phyloP scores from a whole-genome alignment of 2,113 vertebrate species.

The Tapirus terrestris region DNA sequence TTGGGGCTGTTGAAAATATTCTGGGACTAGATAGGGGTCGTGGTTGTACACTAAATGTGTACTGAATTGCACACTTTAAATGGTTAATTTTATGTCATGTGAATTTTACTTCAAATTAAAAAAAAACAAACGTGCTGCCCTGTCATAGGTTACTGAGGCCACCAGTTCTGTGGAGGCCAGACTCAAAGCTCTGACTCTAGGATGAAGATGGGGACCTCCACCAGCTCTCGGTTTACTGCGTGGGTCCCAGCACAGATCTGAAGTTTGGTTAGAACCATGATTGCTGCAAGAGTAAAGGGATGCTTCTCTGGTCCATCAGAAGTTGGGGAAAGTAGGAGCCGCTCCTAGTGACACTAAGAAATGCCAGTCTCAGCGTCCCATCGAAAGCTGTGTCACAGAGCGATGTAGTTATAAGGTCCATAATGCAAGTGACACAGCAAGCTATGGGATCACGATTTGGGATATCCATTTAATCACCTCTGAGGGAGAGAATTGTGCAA shows the following conservation, averaged over 20 bases:
- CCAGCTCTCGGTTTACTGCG: fast-evolving
- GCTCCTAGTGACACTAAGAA: fast-evolving
- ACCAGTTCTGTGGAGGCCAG: too few relatives aligned
- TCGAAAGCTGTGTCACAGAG: neutral
- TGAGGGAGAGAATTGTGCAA: neutral
- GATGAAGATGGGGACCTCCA: too few relatives aligned
- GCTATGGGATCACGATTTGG: too few relatives aligned
- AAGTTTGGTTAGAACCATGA: neutral
- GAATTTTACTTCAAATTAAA: neutral
- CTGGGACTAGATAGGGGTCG: too few relatives aligned
- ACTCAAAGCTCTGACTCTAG: neutral
- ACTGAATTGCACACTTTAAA: neutral
- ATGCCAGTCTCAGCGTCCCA: neutral
- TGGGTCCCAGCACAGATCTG: neutral
- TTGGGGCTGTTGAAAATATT: neutral
- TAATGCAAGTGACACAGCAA: neutral
- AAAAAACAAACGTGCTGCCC: too few relatives aligned
- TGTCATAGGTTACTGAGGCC: neutral
- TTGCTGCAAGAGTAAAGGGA: neutral
- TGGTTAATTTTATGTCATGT: too few relatives aligned
- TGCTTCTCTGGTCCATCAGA: too few relatives aligned
- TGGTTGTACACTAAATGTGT: neutral
- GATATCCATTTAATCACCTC: too few relatives aligned
- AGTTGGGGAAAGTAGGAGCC: too few relatives aligned
- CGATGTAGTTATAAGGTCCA: neutral